Evolutionary conservation across 2,888 invertebrate species (phyloP), one percentile per base, ranked within the genome.

Genomic region (Cenopis cana): DNA sequence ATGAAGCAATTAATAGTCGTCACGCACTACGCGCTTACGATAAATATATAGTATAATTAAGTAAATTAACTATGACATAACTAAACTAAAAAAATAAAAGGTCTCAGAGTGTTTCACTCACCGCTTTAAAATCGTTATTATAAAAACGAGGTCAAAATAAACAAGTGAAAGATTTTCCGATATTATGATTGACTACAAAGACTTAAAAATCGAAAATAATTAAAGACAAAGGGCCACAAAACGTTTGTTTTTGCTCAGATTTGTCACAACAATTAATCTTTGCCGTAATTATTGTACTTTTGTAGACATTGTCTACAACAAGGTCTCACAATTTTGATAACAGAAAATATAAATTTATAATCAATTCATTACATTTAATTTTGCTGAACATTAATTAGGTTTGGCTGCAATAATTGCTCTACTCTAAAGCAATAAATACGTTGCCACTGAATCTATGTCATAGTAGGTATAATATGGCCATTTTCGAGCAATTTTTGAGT

Each of bases 1-100:
- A 87, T 86, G 82, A 87, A 83, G 82, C 85, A 78, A 85, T 87
- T 86, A 85, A 82, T 85, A 87, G 81, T 79, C 81, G 69, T 74
- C 81, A 83, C 83, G 81, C 81, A 79, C 79, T 65, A 69, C 76
- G 69, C 52, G 24, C 72, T 62, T 70, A 9, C 8, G 4, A 55
- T 46, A 10, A 41, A 41, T 18, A 41, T 14, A 56, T 55, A 65
- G 24, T 17, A 9, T 46, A n/a, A n/a, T n/a, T n/a, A n/a, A n/a
- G 65, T 65, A 33, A 29, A n/a, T 17, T 9, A 33, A 36, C 50
- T n/a, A n/a, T n/a, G 2, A 33, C 17, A 18, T 20, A 14, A 11
- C 6, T 18, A n/a, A 33, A 33, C 9, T 8, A 33, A 33, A 33
- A 4, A 33, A 33, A 33, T 8, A 33, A 33, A 0, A 33, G 33